Percentiles rank a stretch among this genome's conserved stretches.
Evolutionary conservation across 2,888 invertebrate genomes (phyloP).

Genomic region (Keiferia lycopersicella): DNA sequence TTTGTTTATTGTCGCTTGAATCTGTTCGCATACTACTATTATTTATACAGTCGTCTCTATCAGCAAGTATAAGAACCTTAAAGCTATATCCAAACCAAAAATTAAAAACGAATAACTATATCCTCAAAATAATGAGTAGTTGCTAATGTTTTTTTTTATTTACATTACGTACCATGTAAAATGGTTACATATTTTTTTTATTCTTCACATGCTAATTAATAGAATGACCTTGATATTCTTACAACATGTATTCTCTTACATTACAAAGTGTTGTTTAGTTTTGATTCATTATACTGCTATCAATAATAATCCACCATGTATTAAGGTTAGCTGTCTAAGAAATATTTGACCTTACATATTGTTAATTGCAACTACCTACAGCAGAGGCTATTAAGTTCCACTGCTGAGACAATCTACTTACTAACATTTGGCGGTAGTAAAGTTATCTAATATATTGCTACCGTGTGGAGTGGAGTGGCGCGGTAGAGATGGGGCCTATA

Average conservation of each 20-base stretch:
- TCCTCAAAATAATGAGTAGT: no score
- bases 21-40: not conserved
- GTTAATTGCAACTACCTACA: constrained; percentile 26
- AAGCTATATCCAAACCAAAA: no score
- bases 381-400: constrained; percentile 23
- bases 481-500: no score
- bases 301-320: constrained; percentile 13
- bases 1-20: constrained; percentile 12
- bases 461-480: no score
- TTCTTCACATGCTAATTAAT: not conserved
- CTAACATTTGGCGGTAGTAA: not conserved
- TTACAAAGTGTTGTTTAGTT: constrained; percentile 22
- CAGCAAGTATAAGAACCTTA: no score
- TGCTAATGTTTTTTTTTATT: no score
- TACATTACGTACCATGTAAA: no score
- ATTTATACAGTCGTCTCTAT: no score
- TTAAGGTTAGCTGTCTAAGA: constrained; percentile 25
- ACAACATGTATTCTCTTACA: not conserved
- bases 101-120: no score
- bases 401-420: not conserved
- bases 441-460: no score
- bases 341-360: constrained; percentile 26
- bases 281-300: constrained; percentile 23
- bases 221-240: constrained; percentile 23
- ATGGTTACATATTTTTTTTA: not conserved